Percentiles rank a stretch among this genome's conserved stretches.
Conservation (phyloP, 2,888 invertebrate species). For the Platycnemis pennipes region DNA sequence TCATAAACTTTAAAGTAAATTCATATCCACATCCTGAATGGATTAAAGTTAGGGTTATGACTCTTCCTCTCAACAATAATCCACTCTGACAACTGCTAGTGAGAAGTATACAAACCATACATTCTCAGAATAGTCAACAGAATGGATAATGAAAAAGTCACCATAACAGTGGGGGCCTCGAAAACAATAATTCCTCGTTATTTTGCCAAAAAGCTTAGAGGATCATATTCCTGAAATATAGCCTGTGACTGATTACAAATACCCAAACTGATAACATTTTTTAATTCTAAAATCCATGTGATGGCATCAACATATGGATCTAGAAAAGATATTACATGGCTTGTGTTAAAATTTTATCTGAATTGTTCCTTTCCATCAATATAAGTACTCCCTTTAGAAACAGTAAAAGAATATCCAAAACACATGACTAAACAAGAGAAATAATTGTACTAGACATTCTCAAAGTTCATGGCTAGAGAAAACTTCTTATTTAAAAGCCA, state of each 20-base stretch:
- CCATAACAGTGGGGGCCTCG: slow-evolving; percentile 34
- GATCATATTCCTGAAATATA: slow-evolving; percentile 49
- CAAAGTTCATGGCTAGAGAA: slow-evolving; percentile 54
- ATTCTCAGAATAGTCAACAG: neutral
- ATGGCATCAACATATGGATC: slow-evolving; percentile 46
- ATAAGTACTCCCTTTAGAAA: slow-evolving; percentile 58
- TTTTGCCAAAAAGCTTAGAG: slow-evolving; percentile 65
- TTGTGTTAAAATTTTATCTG: slow-evolving; percentile 54
- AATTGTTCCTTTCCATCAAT: slow-evolving; percentile 54
- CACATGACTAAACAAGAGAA: slow-evolving; percentile 60
- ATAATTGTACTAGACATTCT: slow-evolving; percentile 67
- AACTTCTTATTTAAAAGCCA: slow-evolving; percentile 48
- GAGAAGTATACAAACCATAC: slow-evolving; percentile 31
- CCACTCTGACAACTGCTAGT: neutral
- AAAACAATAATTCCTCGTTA: slow-evolving; percentile 56
- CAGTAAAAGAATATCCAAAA: slow-evolving; percentile 68
- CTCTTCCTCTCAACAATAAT: neutral
- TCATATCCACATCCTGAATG: slow-evolving; percentile 10
- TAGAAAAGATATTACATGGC: slow-evolving; percentile 53
- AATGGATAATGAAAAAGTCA: slow-evolving; percentile 1
- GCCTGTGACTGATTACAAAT: slow-evolving; percentile 58
- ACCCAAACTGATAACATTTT: slow-evolving; percentile 54
- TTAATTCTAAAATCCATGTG: slow-evolving; percentile 7
- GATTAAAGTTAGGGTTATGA: slow-evolving; percentile 54
- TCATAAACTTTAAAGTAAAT: slow-evolving; percentile 44